Base-by-base conservation (phyloP, 2,797 vertebrate genomes). In the Yasuhikotakia modesta region DNA sequence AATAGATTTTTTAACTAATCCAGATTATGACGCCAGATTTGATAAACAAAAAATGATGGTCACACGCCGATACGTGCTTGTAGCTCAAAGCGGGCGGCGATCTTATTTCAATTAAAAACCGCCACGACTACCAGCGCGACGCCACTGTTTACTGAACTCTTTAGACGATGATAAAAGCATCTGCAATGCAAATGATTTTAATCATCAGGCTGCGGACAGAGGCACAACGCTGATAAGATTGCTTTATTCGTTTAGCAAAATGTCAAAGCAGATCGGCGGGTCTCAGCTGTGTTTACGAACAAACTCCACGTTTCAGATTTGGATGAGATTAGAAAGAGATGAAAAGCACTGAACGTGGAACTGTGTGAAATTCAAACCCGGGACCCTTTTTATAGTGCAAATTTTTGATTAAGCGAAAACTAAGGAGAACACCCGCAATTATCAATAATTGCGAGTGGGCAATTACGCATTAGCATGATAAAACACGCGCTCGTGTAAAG, bases 401-500 rank as follows among this genome's bases (percentile, higher is more conserved):
- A 87, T 87, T 69, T 74, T 21, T 77, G 72, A 81, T 86, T 79
- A 76, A 73, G 50, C 63, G 66, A 67, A 80, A 82, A 57, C 68
- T 66, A 70, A 79, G 69, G 72, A 81, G 74, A 83, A 78, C 73
- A 79, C 58, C 82, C 13, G 68, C 73, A 85, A 86, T 82, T 85
- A 79, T 30, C 74, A 48, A 50, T 85, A 83, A 87, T 85, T 87
- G 81, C 73, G 73, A 63, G 67, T 76, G 66, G 45, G 66, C 81
- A 86, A 82, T 83, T 83, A 81, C 68, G 72, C 64, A 87, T 86
- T 87, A 85, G 48, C 83, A 87, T 85, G 75, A 87, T 79, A 85
- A 86, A 78, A 82, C 78, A 73, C 73, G 46, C 58, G 68, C 69
- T 73, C 58, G 70, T 72, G 80, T 82, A 65, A 85, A 80, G 69